Conservation (phyloP, 2,113 vertebrate species). For the Murina feae region DNA sequence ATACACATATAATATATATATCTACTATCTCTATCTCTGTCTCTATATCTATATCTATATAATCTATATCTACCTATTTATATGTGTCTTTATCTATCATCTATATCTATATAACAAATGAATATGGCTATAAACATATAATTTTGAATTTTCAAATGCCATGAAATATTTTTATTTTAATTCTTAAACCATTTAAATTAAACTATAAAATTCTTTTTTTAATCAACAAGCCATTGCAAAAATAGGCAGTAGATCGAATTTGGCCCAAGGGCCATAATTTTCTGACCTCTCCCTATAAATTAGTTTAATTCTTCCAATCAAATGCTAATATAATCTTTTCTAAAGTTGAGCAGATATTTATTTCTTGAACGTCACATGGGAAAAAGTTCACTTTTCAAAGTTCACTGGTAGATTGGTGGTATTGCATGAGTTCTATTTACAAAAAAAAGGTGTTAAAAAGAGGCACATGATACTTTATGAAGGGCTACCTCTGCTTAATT, state of each 20-base stretch:
- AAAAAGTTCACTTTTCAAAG: neutral
- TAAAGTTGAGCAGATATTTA: neutral
- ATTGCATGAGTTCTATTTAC: neutral
- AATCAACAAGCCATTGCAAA: neutral
- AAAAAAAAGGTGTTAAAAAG: neutral
- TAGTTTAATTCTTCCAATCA: conserved; percentile 25
- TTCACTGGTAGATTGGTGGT: neutral
- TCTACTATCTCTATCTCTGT: neutral
- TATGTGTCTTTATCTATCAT: neutral
- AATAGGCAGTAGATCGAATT: neutral
- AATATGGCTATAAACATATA: neutral
- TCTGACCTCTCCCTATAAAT: neutral
- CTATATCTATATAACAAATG: neutral
- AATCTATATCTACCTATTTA: neutral
- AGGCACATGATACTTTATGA: neutral
- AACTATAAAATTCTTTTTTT: neutral
- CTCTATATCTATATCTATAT: neutral
- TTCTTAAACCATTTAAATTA: neutral
- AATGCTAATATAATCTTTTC: neutral
- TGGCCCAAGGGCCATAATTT: neutral
- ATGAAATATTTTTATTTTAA: neutral
- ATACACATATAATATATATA: neutral
- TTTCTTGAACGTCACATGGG: neutral
- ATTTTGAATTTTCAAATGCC: neutral
- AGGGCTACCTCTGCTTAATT: neutral